A percentile compares a stretch with the other conserved stretches of the same genome.
These are phyloP conservation scores for Aplysina aerophoba DNA, from an alignment of 37 sponge, comb jelly and placozoan species.

Conservation along the genomic window DNA sequence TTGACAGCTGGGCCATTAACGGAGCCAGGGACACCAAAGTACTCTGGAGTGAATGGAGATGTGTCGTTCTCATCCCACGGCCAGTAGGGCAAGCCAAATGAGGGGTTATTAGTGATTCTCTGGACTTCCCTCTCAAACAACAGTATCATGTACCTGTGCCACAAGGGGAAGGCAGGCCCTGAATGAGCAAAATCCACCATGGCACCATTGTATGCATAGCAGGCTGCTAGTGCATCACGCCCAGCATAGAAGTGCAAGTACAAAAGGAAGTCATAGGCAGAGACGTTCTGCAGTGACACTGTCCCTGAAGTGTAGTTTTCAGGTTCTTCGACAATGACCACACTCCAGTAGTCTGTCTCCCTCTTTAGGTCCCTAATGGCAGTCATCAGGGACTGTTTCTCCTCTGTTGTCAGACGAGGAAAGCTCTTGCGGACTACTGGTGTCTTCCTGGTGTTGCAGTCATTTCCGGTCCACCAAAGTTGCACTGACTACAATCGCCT, in stretches of 20 bases:
- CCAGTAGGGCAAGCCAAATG: slow-evolving; percentile 47
- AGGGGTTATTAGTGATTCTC: background rate
- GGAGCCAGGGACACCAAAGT: slow-evolving; percentile 19
- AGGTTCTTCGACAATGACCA: slow-evolving; percentile 29
- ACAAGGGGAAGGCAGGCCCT: slow-evolving; percentile 35
- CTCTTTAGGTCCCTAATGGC: background rate
- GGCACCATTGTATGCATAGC: background rate
- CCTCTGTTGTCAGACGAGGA: background rate
- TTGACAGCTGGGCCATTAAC: background rate
- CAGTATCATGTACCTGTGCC: slow-evolving; percentile 41
- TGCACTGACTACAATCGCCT: slow-evolving; percentile 37
- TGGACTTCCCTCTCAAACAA: slow-evolving; percentile 44
- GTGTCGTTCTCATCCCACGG: slow-evolving; percentile 1
- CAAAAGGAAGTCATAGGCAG: slow-evolving; percentile 37
- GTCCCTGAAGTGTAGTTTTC: slow-evolving; percentile 7
- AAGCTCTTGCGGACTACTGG: slow-evolving; percentile 22
- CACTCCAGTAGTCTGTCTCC: background rate
- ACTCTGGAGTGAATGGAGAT: slow-evolving; percentile 1
- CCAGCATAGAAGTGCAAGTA: slow-evolving; percentile 19
- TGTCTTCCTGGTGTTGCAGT: slow-evolving; percentile 14
- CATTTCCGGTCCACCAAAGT: slow-evolving; percentile 34
- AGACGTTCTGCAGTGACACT: slow-evolving; percentile 33
- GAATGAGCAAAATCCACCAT: slow-evolving; percentile 33
- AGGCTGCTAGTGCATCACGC: background rate
- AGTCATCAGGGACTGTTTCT: slow-evolving; percentile 6